phyloP scores from a whole-genome alignment of 2,888 invertebrate species.

The Palloptera scutellata region DNA sequence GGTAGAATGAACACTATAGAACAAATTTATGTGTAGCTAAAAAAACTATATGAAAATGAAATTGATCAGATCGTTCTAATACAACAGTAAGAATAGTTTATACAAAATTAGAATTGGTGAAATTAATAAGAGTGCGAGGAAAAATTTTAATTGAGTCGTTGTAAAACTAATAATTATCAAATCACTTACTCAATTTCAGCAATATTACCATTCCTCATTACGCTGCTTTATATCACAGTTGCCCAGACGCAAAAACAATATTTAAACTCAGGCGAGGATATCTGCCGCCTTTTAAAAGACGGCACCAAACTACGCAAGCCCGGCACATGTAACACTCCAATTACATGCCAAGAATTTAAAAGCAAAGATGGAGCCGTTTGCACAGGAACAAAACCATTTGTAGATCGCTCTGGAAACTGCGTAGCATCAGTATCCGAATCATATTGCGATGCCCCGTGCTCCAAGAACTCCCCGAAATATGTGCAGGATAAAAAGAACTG shows the following conservation, averaged over 20 bases:
- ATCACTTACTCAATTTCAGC: too few species aligned
- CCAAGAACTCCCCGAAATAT: conserved; percentile 39
- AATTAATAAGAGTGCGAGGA: too few species aligned
- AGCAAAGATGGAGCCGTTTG: conserved; percentile 26
- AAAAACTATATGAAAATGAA: too few species aligned
- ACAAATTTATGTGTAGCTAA: too few species aligned
- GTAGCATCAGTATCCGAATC: conserved; percentile 35
- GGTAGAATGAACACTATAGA: too few species aligned
- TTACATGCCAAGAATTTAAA: conserved; percentile 43
- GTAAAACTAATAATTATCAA: too few species aligned
- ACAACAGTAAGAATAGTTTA: too few species aligned
- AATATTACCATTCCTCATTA: too few species aligned
- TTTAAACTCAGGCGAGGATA: conserved; percentile 10
- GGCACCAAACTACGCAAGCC: conserved; percentile 49
- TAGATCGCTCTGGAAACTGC: conserved; percentile 30
- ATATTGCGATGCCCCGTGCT: conserved; percentile 47
- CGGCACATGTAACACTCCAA: conserved; percentile 45
- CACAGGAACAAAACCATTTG: neutral
- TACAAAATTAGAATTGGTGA: too few species aligned
- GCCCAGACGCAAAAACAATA: neutral
- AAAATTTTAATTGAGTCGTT: too few species aligned
- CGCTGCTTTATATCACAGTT: too few species aligned
- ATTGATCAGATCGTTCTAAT: too few species aligned
- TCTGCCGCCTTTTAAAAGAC: conserved; percentile 51
- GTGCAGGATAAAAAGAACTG: conserved; percentile 47